phyloP scores from a whole-genome alignment of 1,140 invertebrate genomes.

The Trichogramma pretiosum region DNA sequence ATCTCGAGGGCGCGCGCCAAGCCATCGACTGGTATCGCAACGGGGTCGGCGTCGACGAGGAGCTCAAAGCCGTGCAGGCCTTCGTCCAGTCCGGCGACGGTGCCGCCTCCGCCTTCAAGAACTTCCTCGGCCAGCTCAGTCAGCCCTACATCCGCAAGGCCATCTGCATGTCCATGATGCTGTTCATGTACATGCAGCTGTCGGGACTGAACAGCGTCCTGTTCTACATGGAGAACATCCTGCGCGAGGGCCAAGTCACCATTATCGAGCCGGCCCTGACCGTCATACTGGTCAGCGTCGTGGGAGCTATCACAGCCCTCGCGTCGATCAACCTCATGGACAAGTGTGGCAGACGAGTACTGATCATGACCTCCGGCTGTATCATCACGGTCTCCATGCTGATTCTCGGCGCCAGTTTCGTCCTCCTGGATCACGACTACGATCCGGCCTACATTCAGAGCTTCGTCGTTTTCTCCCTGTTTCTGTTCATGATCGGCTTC shows the following conservation, averaged over 20 bases:
- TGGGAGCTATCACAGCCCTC: conserved; percentile 55
- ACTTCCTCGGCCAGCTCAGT: too few species aligned
- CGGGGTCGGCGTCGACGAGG: background rate
- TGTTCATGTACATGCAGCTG: conserved; percentile 67
- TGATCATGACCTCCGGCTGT: conserved; percentile 54
- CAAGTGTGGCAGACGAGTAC: conserved; percentile 57
- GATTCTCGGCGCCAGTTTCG: conserved; percentile 51
- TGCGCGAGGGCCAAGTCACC: conserved; percentile 50
- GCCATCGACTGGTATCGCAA: conserved; percentile 27
- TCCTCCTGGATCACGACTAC: conserved; percentile 32
- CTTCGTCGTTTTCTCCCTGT: conserved; percentile 11
- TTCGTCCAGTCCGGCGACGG: background rate
- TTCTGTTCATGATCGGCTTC: conserved; percentile 32
- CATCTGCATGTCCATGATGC: conserved; percentile 41
- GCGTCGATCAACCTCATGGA: conserved; percentile 59
- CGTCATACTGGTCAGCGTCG: conserved; percentile 57
- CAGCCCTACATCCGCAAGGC: too few species aligned
- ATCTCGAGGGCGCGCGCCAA: conserved; percentile 43
- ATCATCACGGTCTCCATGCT: conserved; percentile 47
- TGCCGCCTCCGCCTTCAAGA: too few species aligned
- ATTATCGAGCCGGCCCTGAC: conserved; percentile 42
- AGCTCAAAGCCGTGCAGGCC: conserved; percentile 1
- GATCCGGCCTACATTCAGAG: background rate
- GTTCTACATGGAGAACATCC: conserved; percentile 66
- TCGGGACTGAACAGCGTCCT: conserved; percentile 67